Conservation (phyloP, 2,888 invertebrate species). For the Polymixis lichenea region DNA sequence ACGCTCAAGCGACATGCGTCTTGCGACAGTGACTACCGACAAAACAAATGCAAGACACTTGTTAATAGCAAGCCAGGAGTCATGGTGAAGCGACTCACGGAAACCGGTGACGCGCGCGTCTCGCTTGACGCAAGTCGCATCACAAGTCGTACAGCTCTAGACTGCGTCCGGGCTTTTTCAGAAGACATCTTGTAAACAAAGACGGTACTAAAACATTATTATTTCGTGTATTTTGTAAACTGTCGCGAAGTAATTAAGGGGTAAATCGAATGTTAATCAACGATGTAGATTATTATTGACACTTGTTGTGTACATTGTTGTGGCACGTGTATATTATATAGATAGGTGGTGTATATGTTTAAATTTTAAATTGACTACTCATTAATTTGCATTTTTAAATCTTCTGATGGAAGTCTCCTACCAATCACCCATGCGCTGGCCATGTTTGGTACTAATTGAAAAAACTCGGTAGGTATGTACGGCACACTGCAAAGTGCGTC, state of each 20-base stretch:
- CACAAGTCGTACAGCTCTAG: background rate
- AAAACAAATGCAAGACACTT: background rate
- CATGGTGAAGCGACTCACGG: too few relatives aligned
- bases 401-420: background rate
- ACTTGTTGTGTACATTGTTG: slow-evolving; percentile 43
- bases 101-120: background rate
- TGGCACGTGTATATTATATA: slow-evolving; percentile 21
- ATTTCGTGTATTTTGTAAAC: background rate
- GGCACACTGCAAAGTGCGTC: background rate
- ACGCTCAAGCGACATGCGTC: background rate
- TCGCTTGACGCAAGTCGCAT: background rate
- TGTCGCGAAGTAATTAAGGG: background rate
- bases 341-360: background rate
- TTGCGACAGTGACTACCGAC: background rate
- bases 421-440: background rate
- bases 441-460: background rate
- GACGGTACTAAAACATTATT: background rate
- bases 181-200: background rate
- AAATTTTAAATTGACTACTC: background rate
- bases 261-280: slow-evolving; percentile 38
- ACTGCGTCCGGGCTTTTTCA: too few relatives aligned
- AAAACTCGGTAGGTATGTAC: too few relatives aligned
- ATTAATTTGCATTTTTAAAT: background rate
- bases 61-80: too few relatives aligned
- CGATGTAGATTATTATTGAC: slow-evolving; percentile 28